Base-by-base conservation (phyloP, 1,140 invertebrate species). In the Panagrolaimus sp. region DNA sequence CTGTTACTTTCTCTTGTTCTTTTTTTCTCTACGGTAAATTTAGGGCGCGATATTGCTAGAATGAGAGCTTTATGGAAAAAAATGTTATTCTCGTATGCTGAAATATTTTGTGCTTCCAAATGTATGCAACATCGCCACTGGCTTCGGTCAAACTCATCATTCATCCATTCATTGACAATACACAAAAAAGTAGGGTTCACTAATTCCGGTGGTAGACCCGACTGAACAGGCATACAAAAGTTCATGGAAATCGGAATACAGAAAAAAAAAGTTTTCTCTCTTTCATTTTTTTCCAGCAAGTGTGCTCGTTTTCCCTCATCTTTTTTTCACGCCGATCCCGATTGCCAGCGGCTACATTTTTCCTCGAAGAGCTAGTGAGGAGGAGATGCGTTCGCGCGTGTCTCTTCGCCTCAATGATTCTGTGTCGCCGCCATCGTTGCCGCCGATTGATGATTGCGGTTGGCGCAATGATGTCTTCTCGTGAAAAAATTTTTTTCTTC, bases 251-350 rank as follows among this genome's bases (percentile, higher is more conserved):
- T 38, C 32, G 32, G 32, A 38, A 38, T 38, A 38, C 32, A 38
- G 32, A 38, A 38, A 38, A 38, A 38, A 38, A 38, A 38, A 7
- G 2, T 38, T 38, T 38, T 38, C 7, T 7, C 7, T 38, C 32
- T 38, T 7, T 38, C 32, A 4, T 7, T 7, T 38, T 38, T 38
- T 21, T 58, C 17, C 28, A 28, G 21, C 21, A 58, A 58, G 52
- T 58, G 28, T 28, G 52, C 52, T 58, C 52, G 14, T 58, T 58
- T 28, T 28, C 28, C 52, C 28, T 21, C 52, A 21, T 58, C 15
- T 21, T 58, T 58, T 58, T 58, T 58, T 58, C 52, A 58, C 52
- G 52, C 52, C 52, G 52, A 58, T 58, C 52, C 52, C 52, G 52
- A 58, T 58, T 58, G 52, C 52, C 52, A 58, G 52, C 52, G 52